Evolutionary conservation across 1,140 invertebrate genomes (phyloP), one percentile per base, ranked within the genome.

Genomic region (Drosophila arizonae): DNA sequence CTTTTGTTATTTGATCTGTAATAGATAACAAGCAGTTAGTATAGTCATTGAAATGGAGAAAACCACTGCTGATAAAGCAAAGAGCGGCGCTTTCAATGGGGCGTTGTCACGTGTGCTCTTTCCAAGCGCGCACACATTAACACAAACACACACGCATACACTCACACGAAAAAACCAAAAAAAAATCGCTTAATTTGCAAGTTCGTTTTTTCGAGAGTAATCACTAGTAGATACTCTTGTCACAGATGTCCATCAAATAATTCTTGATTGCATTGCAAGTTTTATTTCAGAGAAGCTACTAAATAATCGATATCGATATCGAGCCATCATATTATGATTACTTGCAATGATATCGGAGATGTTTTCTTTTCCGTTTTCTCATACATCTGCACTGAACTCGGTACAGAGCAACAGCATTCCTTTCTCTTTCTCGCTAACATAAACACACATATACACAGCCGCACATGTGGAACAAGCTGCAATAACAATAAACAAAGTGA

Each of bases 31-130:
- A 66, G 54, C 57, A 62, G 54, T 79, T 73, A 76, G 67, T 46
- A 46, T 56, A 63, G 33, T 76, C n/a, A 45, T 65, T 33, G 50
- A 77, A 63, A 46, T 28, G 45, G 17, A n/a, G 50, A 21, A 55
- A 60, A 56, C 17, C 56, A 46, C 52, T 50, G 55, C 51, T 62
- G 69, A 69, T 73, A 73, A 73, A 55, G 13, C 52, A 33, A 13
- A 48, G 41, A 43, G 21, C 55, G 46, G 61, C 63, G 61, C 66
- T 63, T 56, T 72, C 67, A 52, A 63, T 24, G 76, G 77, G 81
- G 77, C 81, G 81, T 87, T 87, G 82, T 87, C 81, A 86, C 81
- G 82, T 86, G 82, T 79, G 56, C 75, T 69, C 71, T 28, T 57
- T 57, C 50, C 65, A 72, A 78, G 66, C 78, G 79, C 75, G 78